Conservation (phyloP, 1,140 invertebrate genomes). For the Ptiloglossa arizonensis region DNA sequence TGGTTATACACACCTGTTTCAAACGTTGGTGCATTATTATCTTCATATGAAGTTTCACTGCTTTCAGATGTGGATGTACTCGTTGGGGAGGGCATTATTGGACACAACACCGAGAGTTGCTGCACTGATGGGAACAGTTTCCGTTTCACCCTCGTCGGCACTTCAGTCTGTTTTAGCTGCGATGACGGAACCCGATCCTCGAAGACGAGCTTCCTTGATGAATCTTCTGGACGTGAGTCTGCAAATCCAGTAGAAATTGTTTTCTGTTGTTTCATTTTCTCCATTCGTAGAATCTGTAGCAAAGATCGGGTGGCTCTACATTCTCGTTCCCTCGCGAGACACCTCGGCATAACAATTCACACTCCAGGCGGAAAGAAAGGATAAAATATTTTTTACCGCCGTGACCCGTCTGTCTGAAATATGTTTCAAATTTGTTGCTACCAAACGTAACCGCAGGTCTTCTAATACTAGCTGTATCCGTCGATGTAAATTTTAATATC, state of each 20-base stretch:
- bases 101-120: constrained; percentile 80
- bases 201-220: constrained; percentile 83
- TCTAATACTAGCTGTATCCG: not conserved
- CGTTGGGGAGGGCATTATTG: constrained; percentile 82
- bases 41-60: constrained; percentile 9
- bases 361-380: not conserved
- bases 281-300: too few relatives aligned
- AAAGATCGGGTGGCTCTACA: not conserved
- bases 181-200: constrained; percentile 82
- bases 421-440: not conserved
- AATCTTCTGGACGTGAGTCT: constrained; percentile 83
- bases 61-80: constrained; percentile 85
- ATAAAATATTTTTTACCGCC: not conserved
- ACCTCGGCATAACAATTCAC: not conserved
- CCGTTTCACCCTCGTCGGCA: constrained; percentile 81
- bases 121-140: constrained; percentile 82
- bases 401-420: not conserved
- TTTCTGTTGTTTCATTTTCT: not conserved
- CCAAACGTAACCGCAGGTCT: not conserved
- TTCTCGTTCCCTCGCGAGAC: not conserved
- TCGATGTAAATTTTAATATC: not conserved
- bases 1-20: not conserved
- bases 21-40: not conserved
- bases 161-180: constrained; percentile 82
- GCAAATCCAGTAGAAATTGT: constrained; percentile 32